phyloP scores from a whole-genome alignment of 2,113 vertebrate species.

The Stictonetta naevosa region DNA sequence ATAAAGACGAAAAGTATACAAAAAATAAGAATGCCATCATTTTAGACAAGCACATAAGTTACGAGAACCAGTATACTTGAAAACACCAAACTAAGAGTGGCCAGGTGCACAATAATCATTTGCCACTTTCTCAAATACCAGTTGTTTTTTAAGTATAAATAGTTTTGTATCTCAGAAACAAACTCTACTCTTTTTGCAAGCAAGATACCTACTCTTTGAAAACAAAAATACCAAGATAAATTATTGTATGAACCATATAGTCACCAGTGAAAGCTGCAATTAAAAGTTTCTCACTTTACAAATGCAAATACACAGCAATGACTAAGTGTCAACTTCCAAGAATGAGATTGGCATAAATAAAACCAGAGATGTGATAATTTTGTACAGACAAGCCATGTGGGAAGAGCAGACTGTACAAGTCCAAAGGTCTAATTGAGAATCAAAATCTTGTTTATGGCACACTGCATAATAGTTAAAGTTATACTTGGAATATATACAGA shows the following conservation, averaged over 20 bases:
- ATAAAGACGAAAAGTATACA: neutral
- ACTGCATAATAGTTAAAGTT: neutral
- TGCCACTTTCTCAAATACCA: neutral
- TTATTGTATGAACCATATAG: neutral
- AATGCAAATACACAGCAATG: neutral
- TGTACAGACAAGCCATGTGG: neutral
- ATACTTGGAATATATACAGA: neutral
- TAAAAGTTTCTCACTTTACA: neutral
- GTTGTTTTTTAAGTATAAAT: neutral
- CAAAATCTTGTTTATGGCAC: neutral
- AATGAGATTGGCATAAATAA: neutral
- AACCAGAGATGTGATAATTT: accelerated
- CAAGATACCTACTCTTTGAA: neutral
- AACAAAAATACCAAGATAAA: neutral
- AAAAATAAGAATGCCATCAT: accelerated
- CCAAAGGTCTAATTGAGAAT: neutral
- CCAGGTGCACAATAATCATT: neutral
- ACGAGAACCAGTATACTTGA: neutral
- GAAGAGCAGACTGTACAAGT: neutral
- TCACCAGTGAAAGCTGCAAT: neutral
- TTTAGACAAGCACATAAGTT: neutral
- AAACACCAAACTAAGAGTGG: neutral
- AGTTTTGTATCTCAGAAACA: neutral
- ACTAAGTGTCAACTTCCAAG: neutral
- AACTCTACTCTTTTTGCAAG: neutral